phyloP scores from a whole-genome alignment of 2,888 invertebrate species.

The Campoplex nolae region DNA sequence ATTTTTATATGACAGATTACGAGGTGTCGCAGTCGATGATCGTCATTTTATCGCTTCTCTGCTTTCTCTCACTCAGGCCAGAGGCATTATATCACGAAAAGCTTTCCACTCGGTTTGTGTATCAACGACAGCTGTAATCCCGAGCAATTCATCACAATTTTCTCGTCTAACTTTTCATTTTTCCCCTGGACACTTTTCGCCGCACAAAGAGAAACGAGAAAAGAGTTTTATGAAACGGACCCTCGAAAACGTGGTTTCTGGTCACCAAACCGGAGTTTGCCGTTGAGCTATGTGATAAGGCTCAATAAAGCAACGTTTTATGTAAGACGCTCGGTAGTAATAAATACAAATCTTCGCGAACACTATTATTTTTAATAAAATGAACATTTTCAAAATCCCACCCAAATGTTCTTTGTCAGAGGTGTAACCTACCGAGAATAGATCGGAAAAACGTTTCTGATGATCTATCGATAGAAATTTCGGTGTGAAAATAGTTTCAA shows the following conservation, averaged over 20 bases:
- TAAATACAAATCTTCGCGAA: background rate
- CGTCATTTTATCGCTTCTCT: background rate
- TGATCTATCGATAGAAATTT: background rate
- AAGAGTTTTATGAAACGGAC: background rate
- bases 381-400: background rate
- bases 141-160: constrained; percentile 78
- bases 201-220: constrained; percentile 36
- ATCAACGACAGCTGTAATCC: constrained; percentile 70
- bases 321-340: background rate
- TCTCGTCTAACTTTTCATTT: constrained; percentile 75
- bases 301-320: background rate
- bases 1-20: background rate
- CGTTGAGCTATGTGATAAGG: constrained; percentile 14
- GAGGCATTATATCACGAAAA: constrained; percentile 6
- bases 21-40: background rate
- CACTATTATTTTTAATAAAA: background rate
- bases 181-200: constrained; percentile 44
- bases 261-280: constrained; percentile 59
- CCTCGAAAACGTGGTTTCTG: constrained; percentile 44
- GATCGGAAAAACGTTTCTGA: background rate
- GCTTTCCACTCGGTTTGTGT: background rate
- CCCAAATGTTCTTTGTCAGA: background rate
- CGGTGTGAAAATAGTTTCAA: too few species aligned
- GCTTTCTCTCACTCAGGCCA: background rate
- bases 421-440: background rate